Base-by-base conservation (phyloP, 2,797 vertebrate genomes). In the Sphaeramia orbicularis region DNA sequence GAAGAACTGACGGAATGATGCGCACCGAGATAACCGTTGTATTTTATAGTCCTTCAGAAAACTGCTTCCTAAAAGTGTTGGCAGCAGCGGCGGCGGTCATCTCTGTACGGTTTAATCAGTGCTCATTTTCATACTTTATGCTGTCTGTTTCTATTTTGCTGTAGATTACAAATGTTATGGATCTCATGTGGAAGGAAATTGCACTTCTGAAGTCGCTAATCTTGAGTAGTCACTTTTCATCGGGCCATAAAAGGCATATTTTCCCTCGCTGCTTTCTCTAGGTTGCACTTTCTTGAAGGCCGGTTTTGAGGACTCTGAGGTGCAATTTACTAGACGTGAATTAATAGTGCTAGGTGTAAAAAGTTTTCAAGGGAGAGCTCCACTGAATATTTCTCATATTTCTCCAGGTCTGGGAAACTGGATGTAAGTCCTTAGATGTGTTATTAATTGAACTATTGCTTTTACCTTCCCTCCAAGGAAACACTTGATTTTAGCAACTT, bases 121-220 rank as follows among this genome's bases (percentile, higher is more conserved):
- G 15, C 35, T 71, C 60, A 47, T 57, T 70, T 72, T 69, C 61
- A 74, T 55, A 40, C 55, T 36, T 37, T 42, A 19, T 42, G 43
- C 45, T 62, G 45, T 63, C 50, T 35, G 50, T 37, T 47, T 64
- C 42, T 60, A 56, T 65, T 74, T 47, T 18, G 32, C 53, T 13
- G 42, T 60, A 67, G 37, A 74, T 69, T 61, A 53, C 16, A 14
- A 55, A 60, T 73, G 60, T 62, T 60, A 49, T 54, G 69, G 59
- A 60, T 66, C 58, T 71, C 10, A 47, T 48, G 40, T 55, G 42
- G 54, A 6, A 42, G 52, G 21, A 78, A 69, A 71, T 56, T 70
- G 37, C 41, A 30, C 41, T 62, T 40, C 41, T 49, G 14, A 71
- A 51, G 38, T 41, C 37, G n/a, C 18, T 37, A 10, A 61, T 67